A percentile compares a stretch with the other conserved stretches of the same genome.
Conservation (phyloP, 2,888 invertebrate species). For the Elgonia sp. region DNA sequence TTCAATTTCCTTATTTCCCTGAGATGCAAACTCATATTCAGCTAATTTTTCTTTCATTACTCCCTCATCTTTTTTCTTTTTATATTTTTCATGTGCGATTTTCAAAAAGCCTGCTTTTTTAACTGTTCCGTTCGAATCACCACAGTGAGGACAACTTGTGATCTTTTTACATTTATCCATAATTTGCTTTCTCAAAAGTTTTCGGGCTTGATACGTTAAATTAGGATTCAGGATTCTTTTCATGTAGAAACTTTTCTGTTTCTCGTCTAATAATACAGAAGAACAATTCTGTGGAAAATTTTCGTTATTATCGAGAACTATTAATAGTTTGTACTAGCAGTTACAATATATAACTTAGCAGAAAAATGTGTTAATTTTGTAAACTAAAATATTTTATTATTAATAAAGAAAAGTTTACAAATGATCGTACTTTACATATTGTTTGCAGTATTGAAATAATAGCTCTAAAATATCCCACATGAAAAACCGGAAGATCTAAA, state of each 20-base stretch:
- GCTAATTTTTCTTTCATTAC: slow-evolving; percentile 88
- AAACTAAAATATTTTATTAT: too few relatives aligned
- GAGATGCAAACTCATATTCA: slow-evolving; percentile 91
- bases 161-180: slow-evolving; percentile 95
- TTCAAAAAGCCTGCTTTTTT: slow-evolving; percentile 96
- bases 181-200: slow-evolving; percentile 94
- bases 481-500: slow-evolving; percentile 97
- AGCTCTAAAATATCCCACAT: slow-evolving; percentile 97
- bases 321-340: too few relatives aligned
- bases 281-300: slow-evolving; percentile 90
- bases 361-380: too few relatives aligned
- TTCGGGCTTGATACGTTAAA: slow-evolving; percentile 95
- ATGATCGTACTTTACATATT: slow-evolving; percentile 94
- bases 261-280: slow-evolving; percentile 92
- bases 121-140: slow-evolving; percentile 95
- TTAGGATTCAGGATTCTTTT: slow-evolving; percentile 93
- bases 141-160: slow-evolving; percentile 94
- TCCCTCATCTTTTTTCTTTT: slow-evolving; percentile 92
- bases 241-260: slow-evolving; percentile 91
- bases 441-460: slow-evolving; percentile 97
- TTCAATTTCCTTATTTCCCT: slow-evolving; percentile 94
- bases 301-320: too few relatives aligned
- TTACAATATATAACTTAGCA: too few relatives aligned
- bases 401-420: not conserved
- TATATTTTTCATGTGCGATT: slow-evolving; percentile 96